Percentiles rank a stretch among this genome's conserved stretches.
phyloP scores from a whole-genome alignment of 2,888 invertebrate genomes.

The Ormia ochracea region DNA sequence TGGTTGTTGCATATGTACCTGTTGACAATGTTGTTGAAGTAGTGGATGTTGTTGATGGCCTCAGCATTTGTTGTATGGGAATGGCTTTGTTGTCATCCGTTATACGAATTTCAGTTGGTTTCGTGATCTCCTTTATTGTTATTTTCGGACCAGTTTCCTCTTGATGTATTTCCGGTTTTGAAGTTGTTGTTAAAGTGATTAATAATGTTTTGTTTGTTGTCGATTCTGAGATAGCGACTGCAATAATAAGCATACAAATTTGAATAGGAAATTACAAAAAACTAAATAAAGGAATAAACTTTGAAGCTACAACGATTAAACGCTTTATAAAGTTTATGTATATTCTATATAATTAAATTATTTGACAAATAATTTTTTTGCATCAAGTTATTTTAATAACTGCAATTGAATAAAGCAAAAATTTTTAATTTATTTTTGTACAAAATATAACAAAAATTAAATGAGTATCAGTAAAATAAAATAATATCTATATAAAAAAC shows the following conservation, averaged over 20 bases:
- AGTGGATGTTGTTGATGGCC: conserved; percentile 63
- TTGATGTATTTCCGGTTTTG: conserved; percentile 45
- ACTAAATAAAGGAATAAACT: too few species aligned
- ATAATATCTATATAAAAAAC: too few species aligned
- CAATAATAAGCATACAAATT: neutral
- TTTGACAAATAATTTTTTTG: too few species aligned
- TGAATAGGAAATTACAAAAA: neutral
- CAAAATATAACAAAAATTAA: too few species aligned
- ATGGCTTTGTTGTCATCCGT: conserved; percentile 73
- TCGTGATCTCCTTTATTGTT: conserved; percentile 76
- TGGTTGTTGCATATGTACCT: conserved; percentile 41
- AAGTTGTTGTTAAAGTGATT: conserved; percentile 60
- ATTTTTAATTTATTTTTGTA: too few species aligned
- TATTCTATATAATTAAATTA: too few species aligned
- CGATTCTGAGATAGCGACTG: conserved; percentile 51
- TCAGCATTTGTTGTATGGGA: conserved; percentile 69
- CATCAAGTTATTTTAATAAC: too few species aligned
- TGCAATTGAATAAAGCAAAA: too few species aligned
- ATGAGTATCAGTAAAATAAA: too few species aligned
- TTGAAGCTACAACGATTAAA: too few species aligned
- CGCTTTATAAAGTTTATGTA: too few species aligned
- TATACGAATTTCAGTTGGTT: conserved; percentile 75
- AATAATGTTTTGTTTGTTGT: conserved; percentile 34
- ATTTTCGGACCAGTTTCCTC: conserved; percentile 72
- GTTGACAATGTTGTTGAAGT: conserved; percentile 63